Conservation (phyloP, 2,888 invertebrate species). For the Malthinus flaveolus region DNA sequence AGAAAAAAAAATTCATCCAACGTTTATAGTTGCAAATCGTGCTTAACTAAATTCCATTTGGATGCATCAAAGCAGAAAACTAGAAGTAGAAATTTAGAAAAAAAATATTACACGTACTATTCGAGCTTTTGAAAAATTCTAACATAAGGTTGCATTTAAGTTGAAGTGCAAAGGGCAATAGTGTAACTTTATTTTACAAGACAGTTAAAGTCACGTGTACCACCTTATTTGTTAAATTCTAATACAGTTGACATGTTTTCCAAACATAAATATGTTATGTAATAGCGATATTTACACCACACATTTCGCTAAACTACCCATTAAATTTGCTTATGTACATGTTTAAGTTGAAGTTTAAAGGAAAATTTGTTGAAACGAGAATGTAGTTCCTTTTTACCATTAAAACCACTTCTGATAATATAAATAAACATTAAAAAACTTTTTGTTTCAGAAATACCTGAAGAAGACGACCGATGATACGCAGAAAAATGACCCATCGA, state of each 20-base stretch:
- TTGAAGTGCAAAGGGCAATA: conserved; percentile 10
- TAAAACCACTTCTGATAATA: background rate
- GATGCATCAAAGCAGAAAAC: too few relatives aligned
- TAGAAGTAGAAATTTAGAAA: too few relatives aligned
- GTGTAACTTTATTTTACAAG: conserved; percentile 12
- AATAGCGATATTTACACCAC: conserved; percentile 9
- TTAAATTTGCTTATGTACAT: too few relatives aligned
- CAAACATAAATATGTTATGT: background rate
- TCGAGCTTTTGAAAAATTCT: too few relatives aligned
- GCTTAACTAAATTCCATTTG: too few relatives aligned
- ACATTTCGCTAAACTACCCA: background rate
- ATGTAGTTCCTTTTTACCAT: background rate
- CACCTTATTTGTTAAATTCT: conserved; percentile 16
- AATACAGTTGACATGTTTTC: conserved; percentile 8
- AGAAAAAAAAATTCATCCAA: too few relatives aligned
- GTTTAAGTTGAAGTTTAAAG: too few relatives aligned
- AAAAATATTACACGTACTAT: too few relatives aligned
- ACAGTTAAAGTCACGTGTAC: conserved; percentile 9
- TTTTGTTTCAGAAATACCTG: too few relatives aligned
- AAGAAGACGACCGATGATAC: too few relatives aligned
- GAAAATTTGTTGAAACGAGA: background rate
- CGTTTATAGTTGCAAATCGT: too few relatives aligned
- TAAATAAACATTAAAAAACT: too few relatives aligned
- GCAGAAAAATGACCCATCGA: background rate
- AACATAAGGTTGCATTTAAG: background rate